phyloP scores from a whole-genome alignment of 2,113 vertebrate genomes.

The Xiphias gladius region DNA sequence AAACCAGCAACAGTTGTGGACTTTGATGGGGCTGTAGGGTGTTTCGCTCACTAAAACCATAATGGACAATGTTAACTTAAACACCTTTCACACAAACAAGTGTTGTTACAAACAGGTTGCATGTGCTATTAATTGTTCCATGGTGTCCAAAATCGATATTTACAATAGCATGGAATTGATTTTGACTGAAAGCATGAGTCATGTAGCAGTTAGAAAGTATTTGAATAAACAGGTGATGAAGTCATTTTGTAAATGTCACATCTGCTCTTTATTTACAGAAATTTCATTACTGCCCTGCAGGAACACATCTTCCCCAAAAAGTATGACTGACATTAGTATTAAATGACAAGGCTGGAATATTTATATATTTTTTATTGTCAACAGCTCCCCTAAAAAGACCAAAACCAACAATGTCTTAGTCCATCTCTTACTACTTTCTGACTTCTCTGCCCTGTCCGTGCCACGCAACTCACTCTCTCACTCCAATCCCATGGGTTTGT shows the following conservation, averaged over 20 bases:
- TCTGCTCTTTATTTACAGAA: neutral
- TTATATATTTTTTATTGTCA: neutral
- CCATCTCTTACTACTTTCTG: neutral
- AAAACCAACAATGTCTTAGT: neutral
- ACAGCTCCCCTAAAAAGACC: neutral
- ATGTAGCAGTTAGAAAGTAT: neutral
- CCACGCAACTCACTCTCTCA: too few relatives aligned
- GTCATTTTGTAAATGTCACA: slow-evolving; percentile 5
- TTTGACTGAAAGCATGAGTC: neutral
- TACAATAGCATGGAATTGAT: neutral
- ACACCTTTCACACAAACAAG: slow-evolving; percentile 29
- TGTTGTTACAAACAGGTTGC: neutral
- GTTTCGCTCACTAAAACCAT: slow-evolving; percentile 37
- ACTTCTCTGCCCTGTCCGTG: too few relatives aligned
- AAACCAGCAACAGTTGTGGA: slow-evolving; percentile 47
- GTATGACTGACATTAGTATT: neutral
- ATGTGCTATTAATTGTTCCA: neutral
- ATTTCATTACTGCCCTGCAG: neutral
- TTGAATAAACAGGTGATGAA: neutral
- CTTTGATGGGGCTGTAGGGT: slow-evolving; percentile 39
- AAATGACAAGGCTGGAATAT: neutral
- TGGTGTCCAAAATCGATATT: neutral
- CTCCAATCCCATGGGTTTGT: too few relatives aligned
- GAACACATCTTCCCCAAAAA: neutral
- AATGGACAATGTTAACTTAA: slow-evolving; percentile 40